Evolutionary conservation across 2,797 vertebrate genomes (phyloP), one percentile per base, ranked within the genome.

Genomic region (Microctenopoma lineatum): DNA sequence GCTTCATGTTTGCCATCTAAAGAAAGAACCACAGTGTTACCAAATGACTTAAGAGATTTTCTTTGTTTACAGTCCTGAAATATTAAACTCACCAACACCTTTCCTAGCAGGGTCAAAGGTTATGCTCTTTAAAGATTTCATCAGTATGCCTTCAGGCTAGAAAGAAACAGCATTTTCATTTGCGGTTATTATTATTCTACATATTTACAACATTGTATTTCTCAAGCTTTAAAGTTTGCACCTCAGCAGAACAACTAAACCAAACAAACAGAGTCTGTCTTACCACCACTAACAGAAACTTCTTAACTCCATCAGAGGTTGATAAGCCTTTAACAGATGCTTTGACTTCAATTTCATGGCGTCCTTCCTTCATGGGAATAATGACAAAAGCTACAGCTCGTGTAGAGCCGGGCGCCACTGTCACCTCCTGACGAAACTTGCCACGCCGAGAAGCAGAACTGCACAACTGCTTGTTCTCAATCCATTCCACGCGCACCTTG

Each of bases 271-370:
- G 15, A 44, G 14, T 59, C n/a, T 44, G 13, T 87, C 96, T 90
- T 84, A 97, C 96, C 94, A 96, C 93, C 0, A 96, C 96, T 4
- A 66, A 87, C 34, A 96, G 87, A 10, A 65, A 80, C 86, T 95
- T 96, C 75, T 59, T 84, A 51, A 96, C 86, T 0, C 94, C 95
- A 0, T 97, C 96, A 0, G 47, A 45, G 18, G 26, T 61, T 0
- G 1, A 9, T 16, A 5, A 16, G 10, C 86, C 60, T 48, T 57
- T 63, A 2, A 95, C 92, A 0, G 92, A 77, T 0, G 93, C 95
- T 83, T 94, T 96, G 62, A 97, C 93, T 68, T 95, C 94, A 0
- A 97, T 65, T 0, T 75, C 81, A 0, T 93, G 87, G 0, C 85
- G n/a, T 0, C 94, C 95, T 0, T 85, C 12, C 44, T 73, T 80